These are phyloP conservation scores for Glossophaga mutica DNA, from an alignment of 2,797 vertebrate species.

Conservation along the genomic window DNA sequence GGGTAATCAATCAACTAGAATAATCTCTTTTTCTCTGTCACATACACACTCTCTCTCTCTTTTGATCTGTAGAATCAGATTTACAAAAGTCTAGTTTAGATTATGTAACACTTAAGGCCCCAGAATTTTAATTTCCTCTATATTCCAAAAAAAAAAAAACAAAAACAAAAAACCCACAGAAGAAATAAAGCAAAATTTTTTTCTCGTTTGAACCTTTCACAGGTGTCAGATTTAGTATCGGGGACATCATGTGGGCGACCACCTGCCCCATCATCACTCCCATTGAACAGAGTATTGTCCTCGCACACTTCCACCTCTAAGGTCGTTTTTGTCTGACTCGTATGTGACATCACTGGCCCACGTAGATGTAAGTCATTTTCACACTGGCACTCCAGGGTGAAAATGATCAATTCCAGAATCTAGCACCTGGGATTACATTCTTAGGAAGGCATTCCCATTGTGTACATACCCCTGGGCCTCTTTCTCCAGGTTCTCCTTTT, in stretches of 20 bases:
- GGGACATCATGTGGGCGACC: neutral
- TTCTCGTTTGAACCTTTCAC: neutral
- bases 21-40: neutral
- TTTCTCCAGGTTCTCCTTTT: constrained; percentile 85
- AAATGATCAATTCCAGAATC: neutral
- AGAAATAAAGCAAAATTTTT: neutral
- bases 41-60: neutral
- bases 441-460: neutral
- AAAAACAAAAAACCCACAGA: neutral
- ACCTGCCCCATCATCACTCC: neutral
- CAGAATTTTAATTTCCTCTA: neutral
- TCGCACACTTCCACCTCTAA: neutral
- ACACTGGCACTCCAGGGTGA: neutral
- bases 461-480: constrained; percentile 84
- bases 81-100: constrained; percentile 1
- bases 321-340: neutral
- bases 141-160: neutral
- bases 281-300: neutral
- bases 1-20: neutral
- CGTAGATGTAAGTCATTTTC: neutral
- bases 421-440: neutral
- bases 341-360: neutral
- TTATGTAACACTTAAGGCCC: neutral
- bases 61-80: neutral
- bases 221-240: neutral